Base-by-base conservation (phyloP, 2,797 vertebrate species). In the Acanthiza pusilla region DNA sequence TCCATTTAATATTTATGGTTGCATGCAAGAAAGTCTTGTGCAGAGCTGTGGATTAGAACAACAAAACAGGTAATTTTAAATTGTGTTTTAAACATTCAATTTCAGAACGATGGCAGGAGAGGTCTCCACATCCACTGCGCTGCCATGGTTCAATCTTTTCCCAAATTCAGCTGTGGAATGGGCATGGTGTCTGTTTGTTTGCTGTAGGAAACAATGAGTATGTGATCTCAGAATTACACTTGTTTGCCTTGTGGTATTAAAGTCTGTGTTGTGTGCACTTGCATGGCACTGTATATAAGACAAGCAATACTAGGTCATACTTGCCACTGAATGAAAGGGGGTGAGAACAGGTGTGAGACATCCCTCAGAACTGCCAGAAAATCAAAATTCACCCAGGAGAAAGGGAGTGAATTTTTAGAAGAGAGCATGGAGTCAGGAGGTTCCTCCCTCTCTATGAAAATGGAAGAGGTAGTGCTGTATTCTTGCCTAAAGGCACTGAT, bases 1-100 rank as follows among this genome's bases (percentile, higher is more conserved):
- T 75, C 43, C 51, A 21, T 75, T 68, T 86, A 75, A 72, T 87
- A 73, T 91, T 92, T 88, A 70, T 62, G 48, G 36, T 85, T 30
- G 40, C 12, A 29, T 38, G 36, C 27, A 51, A 84, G 10, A 48
- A 90, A 75, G 11, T 26, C 27, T 68, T 81, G 75, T 92, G 61
- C 0, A 3, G 36, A 78, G 29, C 8, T 70, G 20, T 54, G 55
- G 54, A 79, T 51, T 30, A 55, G 29, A 89, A 72, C 45, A 85
- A 54, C 34, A 82, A 47, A 82, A 51, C 27, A 62, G n/a, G 42
- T 68, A 43, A 66, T 87, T 95, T 87, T 16, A 72, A 85, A 85
- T 21, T 0, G 0, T 36, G 4, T 48, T 89, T 91, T 87, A 62
- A 85, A 62, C 25, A 34, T 68, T 18, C 27, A 36, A 48, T 85